Percentiles rank a stretch among this genome's conserved stretches.
These are phyloP conservation scores for Falco cherrug DNA, from an alignment of 2,797 vertebrate genomes.

Conservation along the genomic window DNA sequence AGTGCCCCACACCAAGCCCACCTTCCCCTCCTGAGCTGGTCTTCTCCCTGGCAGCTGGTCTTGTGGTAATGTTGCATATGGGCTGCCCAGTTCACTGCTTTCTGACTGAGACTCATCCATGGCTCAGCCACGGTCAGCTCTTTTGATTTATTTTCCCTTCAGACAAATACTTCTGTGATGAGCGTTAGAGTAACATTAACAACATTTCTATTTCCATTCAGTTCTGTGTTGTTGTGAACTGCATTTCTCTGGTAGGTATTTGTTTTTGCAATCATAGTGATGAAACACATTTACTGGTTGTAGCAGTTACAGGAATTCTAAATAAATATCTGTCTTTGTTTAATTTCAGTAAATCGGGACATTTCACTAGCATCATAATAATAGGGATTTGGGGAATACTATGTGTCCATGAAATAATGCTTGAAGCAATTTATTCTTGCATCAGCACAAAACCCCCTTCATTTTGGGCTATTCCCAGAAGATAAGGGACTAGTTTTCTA, in stretches of 20 bases:
- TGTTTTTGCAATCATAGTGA: conserved; percentile 63
- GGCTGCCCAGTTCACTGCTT: neutral
- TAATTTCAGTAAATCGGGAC: conserved; percentile 59
- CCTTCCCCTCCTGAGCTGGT: neutral
- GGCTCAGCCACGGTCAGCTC: neutral
- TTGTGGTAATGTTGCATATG: neutral
- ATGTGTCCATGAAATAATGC: conserved; percentile 15
- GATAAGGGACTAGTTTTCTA: conserved; percentile 11
- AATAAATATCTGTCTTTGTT: conserved; percentile 63
- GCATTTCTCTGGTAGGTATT: conserved; percentile 58
- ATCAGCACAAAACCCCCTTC: neutral
- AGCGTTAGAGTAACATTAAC: neutral
- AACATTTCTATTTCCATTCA: conserved; percentile 48
- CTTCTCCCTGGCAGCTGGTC: neutral
- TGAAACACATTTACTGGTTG: conserved; percentile 61
- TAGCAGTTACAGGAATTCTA: conserved; percentile 66
- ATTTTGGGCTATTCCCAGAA: conserved; percentile 31
- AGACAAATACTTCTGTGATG: neutral
- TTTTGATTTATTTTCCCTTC: conserved; percentile 22
- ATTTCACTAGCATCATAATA: conserved; percentile 57
- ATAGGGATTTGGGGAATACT: conserved; percentile 54
- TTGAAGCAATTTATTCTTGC: conserved; percentile 58
- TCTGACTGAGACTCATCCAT: neutral
- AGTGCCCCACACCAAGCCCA: neutral
- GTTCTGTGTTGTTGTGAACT: conserved; percentile 25